These are phyloP conservation scores for Whitmania pigra DNA, from an alignment of 1,140 invertebrate species.

Conservation along the genomic window DNA sequence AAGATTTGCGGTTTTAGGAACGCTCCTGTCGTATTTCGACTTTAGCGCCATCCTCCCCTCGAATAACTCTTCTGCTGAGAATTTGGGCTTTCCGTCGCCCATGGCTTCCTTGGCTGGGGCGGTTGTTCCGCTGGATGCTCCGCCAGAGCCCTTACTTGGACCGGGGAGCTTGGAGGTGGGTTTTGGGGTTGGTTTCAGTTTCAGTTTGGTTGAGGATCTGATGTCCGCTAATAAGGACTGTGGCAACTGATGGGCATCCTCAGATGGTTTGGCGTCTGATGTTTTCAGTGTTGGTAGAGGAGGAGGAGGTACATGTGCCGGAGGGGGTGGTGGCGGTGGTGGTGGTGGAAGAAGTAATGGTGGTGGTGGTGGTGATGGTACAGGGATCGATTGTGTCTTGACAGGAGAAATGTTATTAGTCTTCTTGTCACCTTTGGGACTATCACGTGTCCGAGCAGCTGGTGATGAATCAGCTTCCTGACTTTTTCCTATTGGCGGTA, in stretches of 20 bases:
- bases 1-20: background rate
- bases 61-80: background rate
- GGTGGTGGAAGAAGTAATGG: background rate
- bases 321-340: background rate
- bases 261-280: background rate
- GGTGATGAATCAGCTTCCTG: background rate
- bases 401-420: background rate
- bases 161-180: background rate
- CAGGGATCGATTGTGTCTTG: background rate
- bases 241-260: background rate
- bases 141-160: background rate
- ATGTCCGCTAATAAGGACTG: background rate
- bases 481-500: background rate
- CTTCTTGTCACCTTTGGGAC: background rate
- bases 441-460: too few species aligned
- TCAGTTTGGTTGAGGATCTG: slow-evolving; percentile 4
- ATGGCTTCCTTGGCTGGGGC: background rate
- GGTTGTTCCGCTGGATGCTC: background rate
- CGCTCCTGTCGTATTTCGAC: background rate
- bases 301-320: background rate
- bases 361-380: background rate
- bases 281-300: background rate
- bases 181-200: slow-evolving; percentile 9
- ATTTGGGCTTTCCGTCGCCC: background rate
- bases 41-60: background rate